Base-by-base conservation (phyloP, 2,113 vertebrate genomes). In the Pseudonaja textilis region DNA sequence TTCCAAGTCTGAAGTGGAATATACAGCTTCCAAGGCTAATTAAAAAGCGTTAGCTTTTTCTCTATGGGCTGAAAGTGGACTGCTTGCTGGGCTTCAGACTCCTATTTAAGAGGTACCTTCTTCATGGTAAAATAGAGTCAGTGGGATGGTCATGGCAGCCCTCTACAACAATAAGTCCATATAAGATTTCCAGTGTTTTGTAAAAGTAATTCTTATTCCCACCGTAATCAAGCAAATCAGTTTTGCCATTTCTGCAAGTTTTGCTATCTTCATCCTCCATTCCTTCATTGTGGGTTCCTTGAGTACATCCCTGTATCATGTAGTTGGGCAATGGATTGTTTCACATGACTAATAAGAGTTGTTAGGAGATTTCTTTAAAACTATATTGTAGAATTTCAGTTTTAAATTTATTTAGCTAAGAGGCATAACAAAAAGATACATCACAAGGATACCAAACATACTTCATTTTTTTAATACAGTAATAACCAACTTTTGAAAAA, bases 271-370 rank as follows among this genome's bases (percentile, higher is more conserved):
- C 69, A 81, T 6, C n/a, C 16, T 74, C 64, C 34, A 34, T 20
- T 81, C 6, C 18, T 81, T n/a, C 69, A 81, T 9, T 81, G 34
- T 39, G 18, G 34, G n/a, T 89, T 0, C 89, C n/a, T 90, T 39
- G 69, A 14, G 18, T 0, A 0, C 59, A 1, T 47, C 81, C 74
- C 25, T 47, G 86, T 18, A 59, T 26, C 88, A n/a, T 42, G 45
- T 34, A 89, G 22, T 42, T 64, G 23, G 42, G 56, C 45, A 26
- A 34, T 86, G 16, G 29, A 85, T 47, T 85, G 61, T 25, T 29
- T 64, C 87, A 56, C 39, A 50, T 0, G 45, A 93, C 9, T 69
- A 93, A 93, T 85, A 93, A 57, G 92, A 93, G 93, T 0, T 57
- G 5, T 42, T 50, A 55, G 85, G 0, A 0, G n/a, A 54, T 18